Base-by-base conservation (phyloP, 2,797 vertebrate species). In the Eptatretus atami region DNA sequence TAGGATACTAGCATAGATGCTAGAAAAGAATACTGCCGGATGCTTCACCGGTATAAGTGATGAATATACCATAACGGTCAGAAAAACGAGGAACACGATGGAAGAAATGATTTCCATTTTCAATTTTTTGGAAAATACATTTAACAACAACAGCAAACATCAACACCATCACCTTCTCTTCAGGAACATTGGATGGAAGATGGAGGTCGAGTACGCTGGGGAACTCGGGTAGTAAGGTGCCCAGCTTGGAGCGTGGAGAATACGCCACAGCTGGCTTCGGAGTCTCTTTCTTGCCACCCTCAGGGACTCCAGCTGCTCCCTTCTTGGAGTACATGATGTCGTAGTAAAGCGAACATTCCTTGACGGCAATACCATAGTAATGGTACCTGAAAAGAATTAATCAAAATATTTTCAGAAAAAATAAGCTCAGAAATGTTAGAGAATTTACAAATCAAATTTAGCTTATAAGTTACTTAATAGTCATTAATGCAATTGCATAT, bases 241-340 rank as follows among this genome's bases (percentile, higher is more conserved):
- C 92, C 66, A 98, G 86, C 71, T 95, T 96, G 84, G 92, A 98
- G 71, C 92, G 84, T 60, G 92, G 92, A 80, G 92, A 98, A 82
- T 98, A 98, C 11, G 90, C 92, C 79, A 98, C 92, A 73, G 92
- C 87, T 82, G 96, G 92, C 74, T 95, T 96, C 69, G 82, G 92
- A 74, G 90, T 87, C 81, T 94, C 90, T 76, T 96, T 95, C 80
- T 95, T 98, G 69, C 88, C 92, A 1, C 84, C 87, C 75, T 96
- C 92, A 63, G 90, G 92, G 77, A 96, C 86, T 90, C 92, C 95
- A 53, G 92, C 86, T 3, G 90, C 86, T 70, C 92, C 92, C 76
- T 98, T 98, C 75, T 93, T 96, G 69, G 92, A 98, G 77, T 98
- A 98, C 90, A 98, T 98, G 77, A 98, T 86, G 64, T 98, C 92